Evolutionary conservation across 2,113 vertebrate genomes (phyloP), one percentile per base, ranked within the genome.

Genomic region (Gavia stellata): DNA sequence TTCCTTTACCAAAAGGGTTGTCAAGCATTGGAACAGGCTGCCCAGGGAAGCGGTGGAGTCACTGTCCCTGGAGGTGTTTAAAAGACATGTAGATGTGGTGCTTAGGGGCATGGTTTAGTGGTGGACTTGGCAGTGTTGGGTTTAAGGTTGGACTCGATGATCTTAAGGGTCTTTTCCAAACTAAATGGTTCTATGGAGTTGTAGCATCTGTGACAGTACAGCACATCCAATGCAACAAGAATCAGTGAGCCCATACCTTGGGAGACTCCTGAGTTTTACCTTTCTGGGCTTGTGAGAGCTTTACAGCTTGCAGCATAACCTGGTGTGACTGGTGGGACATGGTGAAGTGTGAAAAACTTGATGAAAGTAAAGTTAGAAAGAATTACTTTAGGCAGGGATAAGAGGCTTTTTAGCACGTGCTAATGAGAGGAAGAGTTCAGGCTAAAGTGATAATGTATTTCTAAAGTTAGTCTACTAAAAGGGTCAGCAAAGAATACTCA

Each of bases 231-330:
- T 4, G 0, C 62, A n/a, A 8, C 29, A 10, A 21, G 29, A 38
- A 5, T 24, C 42, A 14, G 10, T 0, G 20, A 71, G 23, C 5
- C n/a, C 28, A 1, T 25, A 20, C 42, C 17, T 12, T 28, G 56
- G 29, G 13, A 66, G 8, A 5, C 29, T 55, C n/a, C n/a, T 8
- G 34, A 68, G 1, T 53, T 85, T 12, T 36, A 20, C 36, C 50
- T 38, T 53, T 14, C 50, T 25, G 50, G 38, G 18, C 17, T 31
- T 18, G 13, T 7, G 50, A 31, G 55, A 68, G 61, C 58, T 72
- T 61, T 20, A 21, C 28, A 50, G 59, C 28, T 75, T 80, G 17
- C 49, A 82, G 74, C 44, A 26, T 3, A 29, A 14, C 25, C 33
- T 62, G 53, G 4, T 31, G 13, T 12, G 66, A 8, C 72, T 17